Conservation (phyloP, 2,888 invertebrate genomes). For the Papilio protenor region DNA sequence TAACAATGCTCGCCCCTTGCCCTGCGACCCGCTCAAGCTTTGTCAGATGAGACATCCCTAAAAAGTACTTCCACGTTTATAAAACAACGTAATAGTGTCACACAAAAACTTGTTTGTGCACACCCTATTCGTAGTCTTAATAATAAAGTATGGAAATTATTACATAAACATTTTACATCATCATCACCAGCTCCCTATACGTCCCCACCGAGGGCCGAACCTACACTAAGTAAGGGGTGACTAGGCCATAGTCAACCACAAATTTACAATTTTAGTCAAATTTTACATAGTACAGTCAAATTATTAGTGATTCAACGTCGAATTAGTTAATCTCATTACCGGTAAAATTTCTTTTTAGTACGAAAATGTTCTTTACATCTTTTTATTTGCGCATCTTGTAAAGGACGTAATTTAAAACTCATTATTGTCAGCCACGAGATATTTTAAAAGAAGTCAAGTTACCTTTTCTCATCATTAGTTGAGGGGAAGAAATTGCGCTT, state of each 20-base stretch:
- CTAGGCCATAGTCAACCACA: no score
- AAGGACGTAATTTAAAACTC: conserved; percentile 20
- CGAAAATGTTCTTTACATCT: background rate
- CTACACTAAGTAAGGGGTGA: no score
- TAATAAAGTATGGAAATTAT: background rate
- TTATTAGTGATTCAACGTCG: no score
- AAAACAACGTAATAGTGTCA: conserved; percentile 30
- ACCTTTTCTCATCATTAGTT: conserved; percentile 71
- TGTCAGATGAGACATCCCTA: conserved; percentile 73
- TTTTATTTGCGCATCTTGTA: conserved; percentile 5
- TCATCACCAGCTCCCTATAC: no score
- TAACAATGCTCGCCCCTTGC: conserved; percentile 76
- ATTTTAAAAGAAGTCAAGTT: conserved; percentile 55
- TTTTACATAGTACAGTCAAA: background rate
- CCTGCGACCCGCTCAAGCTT: conserved; percentile 80
- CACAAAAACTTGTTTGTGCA: conserved; percentile 21
- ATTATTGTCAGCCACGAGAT: conserved; percentile 6
- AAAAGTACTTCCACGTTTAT: conserved; percentile 52
- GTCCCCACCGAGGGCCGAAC: no score
- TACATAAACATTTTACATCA: background rate
- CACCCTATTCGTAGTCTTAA: conserved; percentile 35
- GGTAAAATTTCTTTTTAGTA: background rate
- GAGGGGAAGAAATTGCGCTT: conserved; percentile 59
- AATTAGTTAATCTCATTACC: no score
- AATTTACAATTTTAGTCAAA: no score